A percentile compares a stretch with the other conserved stretches of the same genome.
Evolutionary conservation across 2,888 invertebrate genomes (phyloP).

Genomic region (Tuberolachnus salignus): DNA sequence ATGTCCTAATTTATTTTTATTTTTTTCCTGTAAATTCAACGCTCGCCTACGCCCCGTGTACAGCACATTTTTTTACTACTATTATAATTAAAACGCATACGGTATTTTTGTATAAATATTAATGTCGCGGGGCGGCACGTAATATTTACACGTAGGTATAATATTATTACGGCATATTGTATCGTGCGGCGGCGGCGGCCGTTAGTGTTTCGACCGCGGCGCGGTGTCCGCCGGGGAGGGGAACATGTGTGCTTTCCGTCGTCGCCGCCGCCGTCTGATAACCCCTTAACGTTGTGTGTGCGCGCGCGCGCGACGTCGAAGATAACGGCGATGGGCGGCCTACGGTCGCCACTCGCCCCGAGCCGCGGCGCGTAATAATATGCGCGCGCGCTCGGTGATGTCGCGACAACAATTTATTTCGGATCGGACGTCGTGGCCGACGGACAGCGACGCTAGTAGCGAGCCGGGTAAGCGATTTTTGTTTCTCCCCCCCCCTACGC

Average conservation of each 20-base stretch:
- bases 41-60: no score
- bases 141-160: no score
- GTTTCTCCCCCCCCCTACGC: neutral
- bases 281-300: constrained; percentile 16
- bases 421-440: constrained; percentile 1
- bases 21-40: no score
- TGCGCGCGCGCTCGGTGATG: neutral
- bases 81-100: no score
- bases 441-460: neutral
- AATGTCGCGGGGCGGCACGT: no score
- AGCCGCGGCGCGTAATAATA: neutral
- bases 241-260: neutral
- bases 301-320: constrained; percentile 1
- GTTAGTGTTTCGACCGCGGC: no score
- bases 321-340: constrained; percentile 3
- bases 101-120: no score
- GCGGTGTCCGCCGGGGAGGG: no score
- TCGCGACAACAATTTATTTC: constrained; percentile 16
- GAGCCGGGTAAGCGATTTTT: constrained; percentile 14
- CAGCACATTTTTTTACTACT: no score
- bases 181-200: no score
- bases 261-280: constrained; percentile 39
- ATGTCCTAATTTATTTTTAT: no score
- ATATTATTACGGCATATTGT: no score
- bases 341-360: neutral